Base-by-base conservation (phyloP, 1,140 invertebrate species). In the Papilio helenus region DNA sequence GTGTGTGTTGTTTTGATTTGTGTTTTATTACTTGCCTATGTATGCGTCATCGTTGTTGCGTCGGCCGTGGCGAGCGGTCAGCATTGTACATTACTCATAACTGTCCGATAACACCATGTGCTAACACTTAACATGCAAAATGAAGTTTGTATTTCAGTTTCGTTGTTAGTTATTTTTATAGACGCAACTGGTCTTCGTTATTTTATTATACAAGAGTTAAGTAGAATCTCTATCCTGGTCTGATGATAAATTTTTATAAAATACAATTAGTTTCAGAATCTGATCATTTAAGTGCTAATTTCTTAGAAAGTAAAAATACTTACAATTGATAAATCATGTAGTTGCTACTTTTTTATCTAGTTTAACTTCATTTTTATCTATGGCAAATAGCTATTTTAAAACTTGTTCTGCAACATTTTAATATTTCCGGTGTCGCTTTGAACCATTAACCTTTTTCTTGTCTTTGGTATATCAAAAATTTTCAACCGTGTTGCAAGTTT, bases 331-430 rank as follows among this genome's bases (percentile, higher is more conserved):
- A 68, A 68, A 68, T 29, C 61, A 68, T 68, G 61, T 14, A 65
- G n/a, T n/a, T 14, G 3, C 26, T 61, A 65, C 61, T 65, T 65
- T 16, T 34, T 3, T 34, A 68, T 68, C 61, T 26, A 68, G 61
- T 68, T 68, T 68, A 29, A 68, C 26, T 68, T 68, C 61, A 68
- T 68, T 68, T 68, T 68, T 68, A 68, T 68, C 26, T 68, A 68
- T 16, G 26, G 26, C 61, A 34, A 68, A 68, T 68, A 68, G 61
- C 26, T 68, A 68, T 68, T 68, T 68, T 68, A 68, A 68, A 68
- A 68, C 61, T 16, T 29, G 61, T 68, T 68, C 9, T 29, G 61
- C 61, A 34, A 68, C 61, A 68, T 29, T 68, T 68, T 68, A 68
- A 68, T 68, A 68, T 68, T 68, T 68, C 61, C 61, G 61, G 61